Conservation (phyloP, 2,113 vertebrate species). For the Halichoeres trimaculatus region DNA sequence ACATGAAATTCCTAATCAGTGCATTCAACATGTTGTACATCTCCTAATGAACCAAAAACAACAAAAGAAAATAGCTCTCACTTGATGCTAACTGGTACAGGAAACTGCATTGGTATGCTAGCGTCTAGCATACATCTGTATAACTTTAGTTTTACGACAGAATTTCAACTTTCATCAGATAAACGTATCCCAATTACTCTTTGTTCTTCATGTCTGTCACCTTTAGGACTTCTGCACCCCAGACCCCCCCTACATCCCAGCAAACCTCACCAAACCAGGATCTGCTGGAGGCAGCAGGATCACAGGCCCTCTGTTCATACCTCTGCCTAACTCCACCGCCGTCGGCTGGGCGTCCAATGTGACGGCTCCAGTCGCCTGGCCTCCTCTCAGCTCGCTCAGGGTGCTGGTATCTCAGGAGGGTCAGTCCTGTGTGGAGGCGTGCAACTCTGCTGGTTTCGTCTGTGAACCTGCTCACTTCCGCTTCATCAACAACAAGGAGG, state of each 20-base stretch:
- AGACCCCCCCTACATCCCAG: conserved; percentile 65
- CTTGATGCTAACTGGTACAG: no score
- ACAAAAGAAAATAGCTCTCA: no score
- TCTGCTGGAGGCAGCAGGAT: conserved; percentile 67
- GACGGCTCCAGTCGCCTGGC: conserved; percentile 84
- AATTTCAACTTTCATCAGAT: no score
- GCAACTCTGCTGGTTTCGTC: conserved; percentile 84
- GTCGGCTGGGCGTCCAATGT: conserved; percentile 85
- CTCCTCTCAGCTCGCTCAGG: conserved; percentile 87
- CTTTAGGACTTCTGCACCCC: conserved; percentile 90
- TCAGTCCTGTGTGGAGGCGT: conserved; percentile 89
- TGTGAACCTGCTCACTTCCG: conserved; percentile 95
- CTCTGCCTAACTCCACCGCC: conserved; percentile 87
- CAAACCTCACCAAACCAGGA: conserved; percentile 76
- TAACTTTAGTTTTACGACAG: no score
- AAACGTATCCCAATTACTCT: no score
- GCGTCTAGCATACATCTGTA: no score
- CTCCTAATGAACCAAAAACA: no score
- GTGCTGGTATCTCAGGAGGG: conserved; percentile 86
- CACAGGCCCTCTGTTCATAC: conserved; percentile 75
- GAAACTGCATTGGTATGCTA: no score
- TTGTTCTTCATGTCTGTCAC: conserved; percentile 3
- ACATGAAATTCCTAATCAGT: no score
- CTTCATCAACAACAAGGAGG: conserved; percentile 92
- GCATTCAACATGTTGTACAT: no score